Evolutionary conservation across 2,888 invertebrate species (phyloP).

Genomic region (Synanthedon andrenaeformis): DNA sequence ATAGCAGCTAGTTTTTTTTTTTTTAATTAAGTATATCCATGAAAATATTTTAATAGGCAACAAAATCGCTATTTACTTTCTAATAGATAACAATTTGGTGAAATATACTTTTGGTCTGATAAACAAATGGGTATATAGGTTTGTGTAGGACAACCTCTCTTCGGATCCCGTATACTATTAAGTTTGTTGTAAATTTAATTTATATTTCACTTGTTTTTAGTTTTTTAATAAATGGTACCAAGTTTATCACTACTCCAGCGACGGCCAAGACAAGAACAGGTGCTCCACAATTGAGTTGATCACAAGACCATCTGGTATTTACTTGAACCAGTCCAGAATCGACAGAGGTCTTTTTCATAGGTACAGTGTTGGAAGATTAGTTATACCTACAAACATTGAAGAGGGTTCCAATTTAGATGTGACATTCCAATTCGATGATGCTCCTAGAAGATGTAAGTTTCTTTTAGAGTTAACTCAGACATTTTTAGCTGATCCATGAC

Average conservation of each 20-base stretch:
- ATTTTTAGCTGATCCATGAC: not conserved
- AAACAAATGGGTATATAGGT: no score
- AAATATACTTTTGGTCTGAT: no score
- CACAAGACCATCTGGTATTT: constrained; percentile 30
- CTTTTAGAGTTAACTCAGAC: not conserved
- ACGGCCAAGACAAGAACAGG: constrained; percentile 35
- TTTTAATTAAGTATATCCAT: no score
- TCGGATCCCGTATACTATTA: no score
- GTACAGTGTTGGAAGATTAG: constrained; percentile 33
- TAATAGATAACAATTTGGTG: no score
- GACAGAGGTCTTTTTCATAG: constrained; percentile 45
- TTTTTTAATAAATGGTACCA: constrained; percentile 54
- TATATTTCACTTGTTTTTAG: constrained; percentile 17
- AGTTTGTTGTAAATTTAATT: not conserved
- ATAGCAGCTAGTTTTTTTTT: no score
- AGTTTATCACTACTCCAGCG: constrained; percentile 44
- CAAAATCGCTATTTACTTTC: no score
- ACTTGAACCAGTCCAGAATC: constrained; percentile 43
- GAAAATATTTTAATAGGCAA: no score
- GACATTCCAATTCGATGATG: constrained; percentile 33
- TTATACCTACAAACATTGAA: constrained; percentile 25
- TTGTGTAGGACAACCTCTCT: no score
- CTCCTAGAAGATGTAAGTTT: constrained; percentile 45
- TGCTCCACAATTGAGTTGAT: constrained; percentile 38
- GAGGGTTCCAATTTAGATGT: constrained; percentile 32